These are phyloP conservation scores for Dromaius novaehollandiae DNA, from an alignment of 2,113 vertebrate species.

Conservation along the genomic window DNA sequence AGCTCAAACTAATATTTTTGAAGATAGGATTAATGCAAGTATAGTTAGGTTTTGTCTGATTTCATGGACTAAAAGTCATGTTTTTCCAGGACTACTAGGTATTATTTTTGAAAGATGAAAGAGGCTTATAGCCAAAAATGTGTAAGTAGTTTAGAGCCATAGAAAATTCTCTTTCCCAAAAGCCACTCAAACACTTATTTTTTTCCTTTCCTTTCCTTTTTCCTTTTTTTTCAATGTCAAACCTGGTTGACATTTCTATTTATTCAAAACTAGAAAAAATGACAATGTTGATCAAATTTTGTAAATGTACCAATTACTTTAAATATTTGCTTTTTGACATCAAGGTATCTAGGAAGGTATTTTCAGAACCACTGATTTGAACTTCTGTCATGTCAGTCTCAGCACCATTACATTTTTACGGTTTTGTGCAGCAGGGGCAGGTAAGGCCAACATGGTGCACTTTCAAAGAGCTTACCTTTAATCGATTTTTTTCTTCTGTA, in stretches of 20 bases:
- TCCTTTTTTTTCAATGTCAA: background rate
- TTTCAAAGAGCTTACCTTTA: background rate
- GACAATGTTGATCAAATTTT: background rate
- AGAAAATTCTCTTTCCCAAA: background rate
- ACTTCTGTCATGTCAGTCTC: background rate
- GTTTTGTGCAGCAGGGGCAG: background rate
- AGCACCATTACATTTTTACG: background rate
- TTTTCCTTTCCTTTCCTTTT: background rate
- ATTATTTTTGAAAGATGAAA: background rate
- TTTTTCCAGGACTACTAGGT: background rate
- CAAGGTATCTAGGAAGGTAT: background rate
- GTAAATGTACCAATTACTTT: background rate
- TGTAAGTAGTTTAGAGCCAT: background rate
- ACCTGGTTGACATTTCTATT: background rate
- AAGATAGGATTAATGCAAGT: background rate
- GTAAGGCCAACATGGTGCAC: rapidly evolving
- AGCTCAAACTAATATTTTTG: background rate
- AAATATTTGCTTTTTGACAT: background rate
- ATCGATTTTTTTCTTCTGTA: background rate
- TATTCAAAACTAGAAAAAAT: background rate
- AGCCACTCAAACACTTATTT: background rate
- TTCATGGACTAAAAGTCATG: background rate
- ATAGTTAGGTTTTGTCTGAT: background rate
- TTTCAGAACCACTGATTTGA: background rate
- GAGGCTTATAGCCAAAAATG: background rate